Evolutionary conservation across 2,113 vertebrate genomes (phyloP).

Genomic region (Macheiramphus alcinus): DNA sequence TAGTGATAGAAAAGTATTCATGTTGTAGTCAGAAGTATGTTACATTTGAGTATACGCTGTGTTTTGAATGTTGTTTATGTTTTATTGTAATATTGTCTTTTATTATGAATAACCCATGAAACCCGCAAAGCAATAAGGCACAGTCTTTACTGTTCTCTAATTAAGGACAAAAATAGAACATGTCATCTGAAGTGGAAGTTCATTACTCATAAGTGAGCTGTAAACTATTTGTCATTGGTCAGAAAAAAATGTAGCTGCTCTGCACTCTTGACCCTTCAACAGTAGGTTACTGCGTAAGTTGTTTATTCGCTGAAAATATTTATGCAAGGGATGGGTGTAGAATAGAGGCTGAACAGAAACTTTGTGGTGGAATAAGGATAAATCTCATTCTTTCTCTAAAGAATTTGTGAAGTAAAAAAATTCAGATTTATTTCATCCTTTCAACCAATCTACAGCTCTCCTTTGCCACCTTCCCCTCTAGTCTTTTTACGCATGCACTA

Average conservation of each 20-base stretch:
- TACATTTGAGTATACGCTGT: neutral
- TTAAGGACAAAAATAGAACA: neutral
- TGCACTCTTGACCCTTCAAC: neutral
- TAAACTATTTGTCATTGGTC: neutral
- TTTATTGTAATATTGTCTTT: neutral
- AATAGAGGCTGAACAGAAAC: neutral
- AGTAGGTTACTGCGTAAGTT: neutral
- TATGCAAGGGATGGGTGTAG: neutral
- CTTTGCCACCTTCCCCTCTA: neutral
- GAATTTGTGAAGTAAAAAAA: neutral
- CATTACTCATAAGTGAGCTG: neutral
- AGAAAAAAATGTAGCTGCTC: neutral
- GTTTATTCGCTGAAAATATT: conserved; percentile 32
- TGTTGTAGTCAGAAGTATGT: neutral
- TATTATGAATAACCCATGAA: neutral
- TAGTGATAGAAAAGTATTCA: neutral
- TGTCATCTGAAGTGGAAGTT: neutral
- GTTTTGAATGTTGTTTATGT: neutral
- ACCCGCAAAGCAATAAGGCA: neutral
- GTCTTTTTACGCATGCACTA: neutral
- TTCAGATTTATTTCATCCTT: neutral
- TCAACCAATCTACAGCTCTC: neutral
- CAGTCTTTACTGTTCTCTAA: neutral
- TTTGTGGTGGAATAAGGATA: neutral
- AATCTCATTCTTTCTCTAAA: neutral